Evolutionary conservation across 2,888 invertebrate species (phyloP), one percentile per base, ranked within the genome.

Genomic region (Caenorhabditis macrosperma): DNA sequence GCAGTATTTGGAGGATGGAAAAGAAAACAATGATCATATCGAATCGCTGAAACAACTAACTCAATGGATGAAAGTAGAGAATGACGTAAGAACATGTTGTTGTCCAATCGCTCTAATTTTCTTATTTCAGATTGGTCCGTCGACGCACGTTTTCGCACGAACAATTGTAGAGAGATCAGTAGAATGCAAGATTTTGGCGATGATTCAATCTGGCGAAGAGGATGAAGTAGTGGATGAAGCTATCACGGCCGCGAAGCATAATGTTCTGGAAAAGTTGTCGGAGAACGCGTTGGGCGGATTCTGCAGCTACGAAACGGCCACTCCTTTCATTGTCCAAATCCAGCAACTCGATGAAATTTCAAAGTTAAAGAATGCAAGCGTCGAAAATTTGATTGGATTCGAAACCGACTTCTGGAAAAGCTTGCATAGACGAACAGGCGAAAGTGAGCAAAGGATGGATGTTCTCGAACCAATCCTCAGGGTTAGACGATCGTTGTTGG

Each of bases 401-500:
- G 72, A 78, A 15, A 54, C 67, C 0, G 61, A 74, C 0, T 74
- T 78, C 15, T 78, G 78, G 78, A 72, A 28, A 15, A 48, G 26
- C n/a, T 9, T 78, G 12, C 46, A 78, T 28, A 68, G 35, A 28
- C 35, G 72, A 33, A 72, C 68, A 2, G 57, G 55, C 1, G 63
- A 68, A 7, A 59, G 78, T 20, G 72, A 74, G n/a, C 78, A 78
- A 28, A 22, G 54, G 12, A 50, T 72, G 33, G 66, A 63, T 2
- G 26, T 78, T 1, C 54, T 85, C 5, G 88, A 88, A 44, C 90
- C 90, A 15, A 84, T 91, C 59, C 84, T 91, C 33, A 82, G 90
- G 22, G 82, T 82, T 5, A 52, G 87, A n/a, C 30, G 67, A 50
- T 55, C 38, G 7, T 54, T 72, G 35, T 44, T 78, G 4, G 20